A percentile compares a stretch with the other conserved stretches of the same genome.
phyloP scores from a whole-genome alignment of 2,797 vertebrate genomes.

The Cetoscarus ocellatus region DNA sequence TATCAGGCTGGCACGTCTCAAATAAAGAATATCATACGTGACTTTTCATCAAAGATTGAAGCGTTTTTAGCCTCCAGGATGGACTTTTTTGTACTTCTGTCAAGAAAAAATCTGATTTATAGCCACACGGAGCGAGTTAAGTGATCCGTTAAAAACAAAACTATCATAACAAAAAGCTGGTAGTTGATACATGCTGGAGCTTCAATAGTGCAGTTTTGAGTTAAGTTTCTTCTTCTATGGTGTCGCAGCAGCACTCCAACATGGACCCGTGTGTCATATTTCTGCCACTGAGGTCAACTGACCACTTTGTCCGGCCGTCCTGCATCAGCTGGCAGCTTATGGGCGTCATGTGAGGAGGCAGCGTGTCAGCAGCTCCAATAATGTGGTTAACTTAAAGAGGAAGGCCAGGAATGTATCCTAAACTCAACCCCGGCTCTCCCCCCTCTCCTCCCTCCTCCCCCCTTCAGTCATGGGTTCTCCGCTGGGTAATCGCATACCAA shows the following conservation, averaged over 20 bases:
- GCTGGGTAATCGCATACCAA: slow-evolving; percentile 78
- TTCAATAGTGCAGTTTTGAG: background rate
- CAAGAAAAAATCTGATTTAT: too few relatives aligned
- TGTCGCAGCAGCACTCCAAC: background rate
- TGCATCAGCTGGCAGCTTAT: slow-evolving; percentile 54
- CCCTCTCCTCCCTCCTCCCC: slow-evolving; percentile 37
- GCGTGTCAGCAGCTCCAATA: slow-evolving; percentile 68
- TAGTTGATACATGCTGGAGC: too few relatives aligned
- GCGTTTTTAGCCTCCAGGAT: too few relatives aligned
- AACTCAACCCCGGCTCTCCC: slow-evolving; percentile 59
- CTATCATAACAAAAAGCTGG: too few relatives aligned
- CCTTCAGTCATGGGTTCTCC: slow-evolving; percentile 79
- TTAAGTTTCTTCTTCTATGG: background rate
- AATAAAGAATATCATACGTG: too few relatives aligned
- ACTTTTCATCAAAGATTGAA: too few relatives aligned
- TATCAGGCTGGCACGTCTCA: too few relatives aligned
- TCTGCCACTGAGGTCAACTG: slow-evolving; percentile 44
- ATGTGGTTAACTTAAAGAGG: slow-evolving; percentile 72
- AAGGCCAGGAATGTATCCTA: slow-evolving; percentile 74
- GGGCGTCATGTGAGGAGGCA: slow-evolving; percentile 67
- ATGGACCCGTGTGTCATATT: background rate
- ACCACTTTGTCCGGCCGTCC: slow-evolving; percentile 36
- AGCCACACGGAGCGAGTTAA: too few relatives aligned
- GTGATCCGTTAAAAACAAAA: too few relatives aligned
- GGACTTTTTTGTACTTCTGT: too few relatives aligned